Evolutionary conservation across 2,888 invertebrate species (phyloP), one percentile per base, ranked within the genome.

Genomic region (Caenorhabditis uteleia): DNA sequence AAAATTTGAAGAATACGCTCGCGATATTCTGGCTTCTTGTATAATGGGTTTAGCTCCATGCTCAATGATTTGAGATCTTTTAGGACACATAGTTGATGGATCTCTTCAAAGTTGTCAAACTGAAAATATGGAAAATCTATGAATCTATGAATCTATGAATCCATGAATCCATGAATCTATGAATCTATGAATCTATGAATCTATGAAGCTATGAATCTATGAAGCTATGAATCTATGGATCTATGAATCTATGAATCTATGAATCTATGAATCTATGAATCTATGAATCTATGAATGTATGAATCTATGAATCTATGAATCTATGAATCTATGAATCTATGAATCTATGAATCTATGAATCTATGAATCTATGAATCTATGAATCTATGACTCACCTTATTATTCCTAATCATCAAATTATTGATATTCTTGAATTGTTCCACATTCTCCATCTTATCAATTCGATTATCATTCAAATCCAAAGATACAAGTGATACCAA

Each of bases 351-450:
- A 39, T 20, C 16, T 39, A 10, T 20, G 16, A 56, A 33, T 36
- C 16, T 18, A 16, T 44, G 23, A 18, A 20, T 18, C 26, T 33
- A 8, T n/a, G 16, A 12, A 12, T 36, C 8, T 23, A 8, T 16
- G 20, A 2, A 8, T 21, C 14, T 1, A 10, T 27, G 1, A 16
- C 14, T 8, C n/a, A 77, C 65, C 49, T 69, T 70, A 61, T 79
- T 79, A 43, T 75, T 72, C 21, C 75, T 55, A 14, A 74, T 54
- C 76, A 70, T 74, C 51, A 79, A 64, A 46, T 57, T 71, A 8
- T 55, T 60, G 20, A 78, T 53, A 18, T 48, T 50, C 36, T 51
- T 38, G n/a, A 78, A 57, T 43, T 77, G 77, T 20, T 57, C 46
- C 36, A 74, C 47, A 55, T 75, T 71, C 21, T 64, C 56, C n/a